Evolutionary conservation across 2,888 invertebrate species (phyloP).

Genomic region (Papilio demoleus): DNA sequence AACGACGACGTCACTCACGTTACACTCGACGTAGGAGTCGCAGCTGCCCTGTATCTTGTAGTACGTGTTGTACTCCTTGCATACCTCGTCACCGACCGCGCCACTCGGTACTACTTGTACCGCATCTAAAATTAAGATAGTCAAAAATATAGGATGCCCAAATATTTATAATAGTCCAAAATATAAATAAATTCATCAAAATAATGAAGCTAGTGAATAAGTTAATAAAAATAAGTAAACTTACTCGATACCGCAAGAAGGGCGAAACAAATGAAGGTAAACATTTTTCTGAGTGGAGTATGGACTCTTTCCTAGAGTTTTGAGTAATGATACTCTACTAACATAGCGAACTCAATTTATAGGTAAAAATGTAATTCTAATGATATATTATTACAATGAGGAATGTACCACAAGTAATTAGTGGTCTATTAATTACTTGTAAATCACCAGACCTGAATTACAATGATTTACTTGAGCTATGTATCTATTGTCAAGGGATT

Average conservation of each 20-base stretch:
- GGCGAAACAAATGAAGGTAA: constrained; percentile 13
- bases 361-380: constrained; percentile 11
- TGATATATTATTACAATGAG: constrained; percentile 6
- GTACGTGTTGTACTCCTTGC: constrained; percentile 80
- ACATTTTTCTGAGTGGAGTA: constrained; percentile 21
- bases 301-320: not conserved
- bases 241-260: constrained; percentile 13
- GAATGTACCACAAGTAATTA: not conserved
- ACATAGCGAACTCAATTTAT: constrained; percentile 12
- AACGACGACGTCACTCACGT: constrained; percentile 57
- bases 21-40: constrained; percentile 87
- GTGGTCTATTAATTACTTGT: not conserved
- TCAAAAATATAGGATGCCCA: not conserved
- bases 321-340: not conserved
- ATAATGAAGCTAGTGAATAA: too few species aligned
- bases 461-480: not conserved
- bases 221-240: not conserved
- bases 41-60: constrained; percentile 85
- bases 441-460: not conserved
- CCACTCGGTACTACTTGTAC: not conserved
- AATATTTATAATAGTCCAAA: too few species aligned
- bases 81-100: constrained; percentile 51
- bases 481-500: not conserved
- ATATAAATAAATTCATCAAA: too few species aligned
- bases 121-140: not conserved